Evolutionary conservation across 2,113 vertebrate species (phyloP), one percentile per base, ranked within the genome.

Genomic region (Alligator sinensis): DNA sequence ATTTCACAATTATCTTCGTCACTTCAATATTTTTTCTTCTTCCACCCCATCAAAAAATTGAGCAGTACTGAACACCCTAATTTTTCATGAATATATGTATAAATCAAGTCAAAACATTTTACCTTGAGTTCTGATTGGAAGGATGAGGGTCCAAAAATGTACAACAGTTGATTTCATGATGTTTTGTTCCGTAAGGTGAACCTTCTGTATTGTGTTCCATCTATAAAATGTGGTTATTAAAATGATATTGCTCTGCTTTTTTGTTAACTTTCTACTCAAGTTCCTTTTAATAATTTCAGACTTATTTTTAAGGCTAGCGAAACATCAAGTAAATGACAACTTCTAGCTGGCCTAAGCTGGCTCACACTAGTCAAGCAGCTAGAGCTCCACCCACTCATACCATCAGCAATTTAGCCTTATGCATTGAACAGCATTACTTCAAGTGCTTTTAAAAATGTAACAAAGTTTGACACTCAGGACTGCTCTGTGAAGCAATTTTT

Each of bases 331-430:
- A 18, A 75, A 70, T 17, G n/a, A 2, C 68, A 54, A 38, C 58
- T 91, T 91, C 47, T 77, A 38, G 89, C 87, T 91, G 81, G 21
- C 17, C 74, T 59, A 93, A 89, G 27, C 78, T 82, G 86, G 47
- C 16, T 54, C 3, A 80, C 47, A 5, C 13, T 55, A 70, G 54
- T 75, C 16, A 75, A n/a, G 22, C 1, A 5, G 77, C 83, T 58
- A 28, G 47, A 77, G 77, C 88, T 91, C 13, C n/a, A 11, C 84
- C 18, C n/a, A 77, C 1, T 80, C 82, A 70, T 0, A 3, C 0
- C 1, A 92, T 21, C 72, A 66, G 72, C 86, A 84, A 82, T 80
- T 78, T 62, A 88, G 11, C n/a, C 82, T 3, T 14, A 60, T 77
- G 6, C 79, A 60, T 81, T 93, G 66, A 92, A 77, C 24, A 79